Evolutionary conservation across 2,797 vertebrate genomes (phyloP).

Genomic region (Falco biarmicus): DNA sequence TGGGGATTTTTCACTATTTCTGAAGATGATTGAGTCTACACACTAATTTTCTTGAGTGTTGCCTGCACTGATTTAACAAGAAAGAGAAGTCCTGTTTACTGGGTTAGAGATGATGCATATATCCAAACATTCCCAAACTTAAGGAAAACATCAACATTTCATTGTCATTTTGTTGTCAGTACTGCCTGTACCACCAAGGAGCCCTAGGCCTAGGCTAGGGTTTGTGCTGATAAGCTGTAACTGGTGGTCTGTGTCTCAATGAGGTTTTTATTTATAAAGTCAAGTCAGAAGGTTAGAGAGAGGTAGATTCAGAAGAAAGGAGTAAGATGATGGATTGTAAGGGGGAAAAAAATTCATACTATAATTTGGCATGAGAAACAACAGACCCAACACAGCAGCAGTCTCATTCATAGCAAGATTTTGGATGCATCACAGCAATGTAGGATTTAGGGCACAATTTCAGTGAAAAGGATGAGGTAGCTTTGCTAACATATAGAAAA

Average conservation of each 20-base stretch:
- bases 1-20: not conserved
- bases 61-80: not conserved
- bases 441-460: not conserved
- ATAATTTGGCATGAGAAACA: not conserved
- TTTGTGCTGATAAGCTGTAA: not conserved
- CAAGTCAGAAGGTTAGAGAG: not conserved
- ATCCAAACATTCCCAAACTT: not conserved
- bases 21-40: not conserved
- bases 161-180: rapidly evolving
- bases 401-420: not conserved
- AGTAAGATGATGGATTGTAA: not conserved
- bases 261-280: not conserved
- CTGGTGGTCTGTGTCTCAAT: not conserved
- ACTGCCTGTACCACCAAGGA: not conserved
- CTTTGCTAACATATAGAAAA: not conserved
- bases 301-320: not conserved
- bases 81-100: not conserved
- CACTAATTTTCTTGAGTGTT: not conserved
- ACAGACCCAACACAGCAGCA: not conserved
- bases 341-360: rapidly evolving
- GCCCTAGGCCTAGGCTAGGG: not conserved
- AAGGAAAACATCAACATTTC: not conserved
- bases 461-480: not conserved
- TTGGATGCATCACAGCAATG: not conserved
- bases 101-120: not conserved